Conservation (phyloP, 2,797 vertebrate genomes). For the Poeciliopsis gracilis region DNA sequence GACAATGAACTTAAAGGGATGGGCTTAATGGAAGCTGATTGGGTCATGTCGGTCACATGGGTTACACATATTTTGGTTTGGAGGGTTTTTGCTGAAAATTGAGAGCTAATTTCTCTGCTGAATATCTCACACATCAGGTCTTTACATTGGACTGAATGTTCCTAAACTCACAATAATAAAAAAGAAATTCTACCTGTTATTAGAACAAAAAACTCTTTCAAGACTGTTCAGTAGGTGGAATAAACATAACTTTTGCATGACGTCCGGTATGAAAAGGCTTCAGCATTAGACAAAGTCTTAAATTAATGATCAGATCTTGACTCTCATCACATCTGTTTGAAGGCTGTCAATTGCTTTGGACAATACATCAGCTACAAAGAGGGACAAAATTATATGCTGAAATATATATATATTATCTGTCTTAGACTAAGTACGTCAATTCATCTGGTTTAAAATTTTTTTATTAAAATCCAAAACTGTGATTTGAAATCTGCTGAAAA, state of each 20-base stretch:
- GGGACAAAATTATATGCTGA: neutral
- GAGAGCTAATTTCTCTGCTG: neutral
- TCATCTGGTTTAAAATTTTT: neutral
- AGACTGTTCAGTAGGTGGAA: slow-evolving; percentile 85
- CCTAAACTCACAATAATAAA: neutral
- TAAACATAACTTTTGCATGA: slow-evolving; percentile 74
- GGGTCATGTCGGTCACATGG: too few species aligned
- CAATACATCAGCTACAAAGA: slow-evolving; percentile 83
- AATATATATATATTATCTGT: neutral
- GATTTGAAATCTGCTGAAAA: neutral
- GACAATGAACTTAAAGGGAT: too few species aligned
- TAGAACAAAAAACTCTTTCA: slow-evolving; percentile 43
- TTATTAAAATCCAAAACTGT: neutral
- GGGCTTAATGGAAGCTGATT: too few species aligned
- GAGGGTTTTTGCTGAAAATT: neutral
- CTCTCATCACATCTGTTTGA: slow-evolving; percentile 82
- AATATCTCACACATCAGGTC: neutral
- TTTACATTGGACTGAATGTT: neutral
- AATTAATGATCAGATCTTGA: slow-evolving; percentile 86
- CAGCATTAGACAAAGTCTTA: slow-evolving; percentile 76
- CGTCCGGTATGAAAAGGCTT: slow-evolving; percentile 78
- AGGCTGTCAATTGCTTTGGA: slow-evolving; percentile 86
- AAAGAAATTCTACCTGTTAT: neutral
- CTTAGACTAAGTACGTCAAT: neutral
- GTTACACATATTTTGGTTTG: neutral